phyloP scores from a whole-genome alignment of 37 sponge, comb jelly and placozoan species.

The Ianthella basta region DNA sequence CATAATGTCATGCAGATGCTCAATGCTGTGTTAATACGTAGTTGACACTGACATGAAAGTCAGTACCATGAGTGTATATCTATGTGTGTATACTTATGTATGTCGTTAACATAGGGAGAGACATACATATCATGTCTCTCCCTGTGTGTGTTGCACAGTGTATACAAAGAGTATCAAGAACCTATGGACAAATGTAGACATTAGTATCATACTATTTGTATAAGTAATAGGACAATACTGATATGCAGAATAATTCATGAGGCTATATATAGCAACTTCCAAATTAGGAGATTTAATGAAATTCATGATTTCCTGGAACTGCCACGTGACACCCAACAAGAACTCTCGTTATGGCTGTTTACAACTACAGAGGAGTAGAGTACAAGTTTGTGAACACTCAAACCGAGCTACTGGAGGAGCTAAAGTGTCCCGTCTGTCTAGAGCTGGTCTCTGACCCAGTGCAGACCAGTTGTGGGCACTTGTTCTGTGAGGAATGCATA shows the following conservation, averaged over 20 bases:
- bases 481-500: slow-evolving; percentile 13
- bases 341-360: not conserved
- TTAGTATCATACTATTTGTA: too few relatives aligned
- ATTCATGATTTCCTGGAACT: not conserved
- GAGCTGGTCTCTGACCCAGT: slow-evolving; percentile 13
- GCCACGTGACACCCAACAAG: not conserved
- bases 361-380: slow-evolving; percentile 13
- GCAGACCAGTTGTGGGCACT: slow-evolving; percentile 16
- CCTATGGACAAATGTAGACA: too few relatives aligned
- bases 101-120: too few relatives aligned
- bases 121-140: too few relatives aligned
- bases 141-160: too few relatives aligned
- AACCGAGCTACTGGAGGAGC: not conserved
- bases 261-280: too few relatives aligned
- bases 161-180: too few relatives aligned
- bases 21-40: too few relatives aligned
- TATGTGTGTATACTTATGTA: not conserved
- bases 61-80: slow-evolving; percentile 13
- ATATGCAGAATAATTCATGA: not conserved
- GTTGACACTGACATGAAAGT: too few relatives aligned
- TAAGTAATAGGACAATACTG: too few relatives aligned
- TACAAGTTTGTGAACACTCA: not conserved
- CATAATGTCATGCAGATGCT: too few relatives aligned
- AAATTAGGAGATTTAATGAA: too few relatives aligned
- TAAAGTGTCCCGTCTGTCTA: slow-evolving; percentile 28